phyloP scores from a whole-genome alignment of 35 echinoderm and acorn worm species.

The Apostichopus parvimensis region DNA sequence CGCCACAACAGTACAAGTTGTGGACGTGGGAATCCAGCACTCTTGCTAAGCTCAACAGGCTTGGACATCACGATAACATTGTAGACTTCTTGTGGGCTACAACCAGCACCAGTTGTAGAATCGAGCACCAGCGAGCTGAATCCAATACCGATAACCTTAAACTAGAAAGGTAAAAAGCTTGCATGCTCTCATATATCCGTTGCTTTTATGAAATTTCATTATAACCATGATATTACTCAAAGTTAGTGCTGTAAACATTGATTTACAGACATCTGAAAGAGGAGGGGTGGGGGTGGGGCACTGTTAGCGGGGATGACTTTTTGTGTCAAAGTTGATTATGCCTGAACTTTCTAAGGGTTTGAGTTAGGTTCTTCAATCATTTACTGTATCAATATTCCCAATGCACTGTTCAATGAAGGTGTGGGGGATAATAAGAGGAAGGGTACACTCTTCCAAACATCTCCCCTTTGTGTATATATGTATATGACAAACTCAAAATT shows the following conservation, averaged over 20 bases:
- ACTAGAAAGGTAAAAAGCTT: constrained; percentile 19
- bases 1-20: constrained; percentile 55
- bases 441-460: no score
- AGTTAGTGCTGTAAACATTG: background rate
- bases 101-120: constrained; percentile 24
- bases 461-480: no score
- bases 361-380: no score
- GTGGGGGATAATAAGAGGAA: no score
- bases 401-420: no score
- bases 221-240: no score
- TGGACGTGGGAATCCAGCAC: constrained; percentile 70
- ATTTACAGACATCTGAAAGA: background rate
- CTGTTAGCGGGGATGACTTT: background rate
- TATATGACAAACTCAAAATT: no score
- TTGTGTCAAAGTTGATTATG: no score
- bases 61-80: constrained; percentile 71
- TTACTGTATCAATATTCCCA: no score
- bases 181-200: background rate
- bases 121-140: constrained; percentile 21
- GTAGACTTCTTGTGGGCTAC: constrained; percentile 82
- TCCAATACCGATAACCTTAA: background rate
- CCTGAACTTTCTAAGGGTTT: no score
- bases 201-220: no score
- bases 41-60: constrained; percentile 60
- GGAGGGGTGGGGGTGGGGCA: background rate